Evolutionary conservation across 2,113 vertebrate species (phyloP), one percentile per base, ranked within the genome.

Genomic region (Onychorhynchus coronatus): DNA sequence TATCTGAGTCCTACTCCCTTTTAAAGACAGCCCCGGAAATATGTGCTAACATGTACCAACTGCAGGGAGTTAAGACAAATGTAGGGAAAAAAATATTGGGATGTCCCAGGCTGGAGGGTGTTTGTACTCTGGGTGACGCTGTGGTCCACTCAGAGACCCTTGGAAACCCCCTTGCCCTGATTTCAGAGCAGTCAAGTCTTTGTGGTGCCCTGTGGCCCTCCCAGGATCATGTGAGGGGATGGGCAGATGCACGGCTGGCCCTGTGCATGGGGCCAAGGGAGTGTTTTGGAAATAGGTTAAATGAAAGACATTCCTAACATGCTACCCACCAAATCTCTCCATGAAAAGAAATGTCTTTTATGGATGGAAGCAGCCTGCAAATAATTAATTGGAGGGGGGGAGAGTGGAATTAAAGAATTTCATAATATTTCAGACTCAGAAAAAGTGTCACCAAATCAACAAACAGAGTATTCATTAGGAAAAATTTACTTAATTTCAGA

Each of bases 401-500:
- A 7, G 44, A n/a, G n/a, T n/a, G n/a, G 19, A 62, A 59, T 88
- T 49, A 46, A 85, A 90, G 61, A 77, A 80, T 94, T 92, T 82
- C 62, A 35, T 86, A 84, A 84, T 79, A 68, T 90, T 86, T 94
- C 80, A 92, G 82, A 47, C 76, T 93, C 1, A 0, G 61, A 75
- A 76, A 83, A 94, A 79, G 49, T 90, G 95, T 85, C 95, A 75
- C 76, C 83, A 96, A 93, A 96, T 93, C 95, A 96, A 96, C 86
- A 96, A 95, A 94, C 84, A 88, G 87, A 78, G 90, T 89, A 68
- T 91, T 96, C 93, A 92, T 96, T 95, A 96, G 85, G 73, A 97
- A 85, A 91, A 93, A 91, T 23, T 73, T 80, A 44, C 93, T 95
- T 94, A 94, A 96, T 96, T 96, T 97, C 94, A 96, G 91, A 82